These are phyloP conservation scores for Crenuchus spilurus DNA, from an alignment of 2,797 vertebrate genomes.

Conservation along the genomic window DNA sequence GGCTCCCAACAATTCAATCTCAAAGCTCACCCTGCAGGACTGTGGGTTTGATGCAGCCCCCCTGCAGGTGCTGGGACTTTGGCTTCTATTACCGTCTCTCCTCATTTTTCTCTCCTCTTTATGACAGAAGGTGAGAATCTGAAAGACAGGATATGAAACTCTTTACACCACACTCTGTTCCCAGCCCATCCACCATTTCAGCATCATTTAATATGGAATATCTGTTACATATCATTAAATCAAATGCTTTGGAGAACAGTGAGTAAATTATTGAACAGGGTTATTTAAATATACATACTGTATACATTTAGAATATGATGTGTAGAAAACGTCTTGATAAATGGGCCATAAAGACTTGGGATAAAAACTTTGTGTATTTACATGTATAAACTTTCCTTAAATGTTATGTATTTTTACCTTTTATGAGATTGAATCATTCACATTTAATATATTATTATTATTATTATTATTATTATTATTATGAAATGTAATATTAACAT, in stretches of 20 bases:
- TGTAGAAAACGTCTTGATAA: no score
- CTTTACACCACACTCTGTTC: slow-evolving; percentile 19
- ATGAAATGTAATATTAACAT: no score
- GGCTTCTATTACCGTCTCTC: slow-evolving; percentile 45
- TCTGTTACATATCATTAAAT: background rate
- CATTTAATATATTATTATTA: no score
- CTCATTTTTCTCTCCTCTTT: background rate
- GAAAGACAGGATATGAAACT: slow-evolving; percentile 35
- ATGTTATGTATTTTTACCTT: no score
- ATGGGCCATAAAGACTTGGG: no score
- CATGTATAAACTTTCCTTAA: no score
- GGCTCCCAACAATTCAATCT: slow-evolving; percentile 45
- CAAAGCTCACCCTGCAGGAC: slow-evolving; percentile 24
- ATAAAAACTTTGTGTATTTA: no score
- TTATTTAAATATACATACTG: no score
- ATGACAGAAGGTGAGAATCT: slow-evolving; percentile 34
- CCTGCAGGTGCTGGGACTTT: slow-evolving; percentile 30
- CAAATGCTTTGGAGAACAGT: background rate
- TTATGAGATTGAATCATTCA: no score
- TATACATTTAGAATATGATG: no score
- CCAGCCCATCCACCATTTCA: slow-evolving; percentile 6
- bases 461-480: no score
- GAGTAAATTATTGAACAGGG: no score
- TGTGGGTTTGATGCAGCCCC: slow-evolving; percentile 4
- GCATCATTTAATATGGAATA: background rate